A percentile compares a stretch with the other conserved stretches of the same genome.
These are phyloP conservation scores for Bacillus rossius DNA, from an alignment of 1,140 invertebrate species.

Conservation along the genomic window DNA sequence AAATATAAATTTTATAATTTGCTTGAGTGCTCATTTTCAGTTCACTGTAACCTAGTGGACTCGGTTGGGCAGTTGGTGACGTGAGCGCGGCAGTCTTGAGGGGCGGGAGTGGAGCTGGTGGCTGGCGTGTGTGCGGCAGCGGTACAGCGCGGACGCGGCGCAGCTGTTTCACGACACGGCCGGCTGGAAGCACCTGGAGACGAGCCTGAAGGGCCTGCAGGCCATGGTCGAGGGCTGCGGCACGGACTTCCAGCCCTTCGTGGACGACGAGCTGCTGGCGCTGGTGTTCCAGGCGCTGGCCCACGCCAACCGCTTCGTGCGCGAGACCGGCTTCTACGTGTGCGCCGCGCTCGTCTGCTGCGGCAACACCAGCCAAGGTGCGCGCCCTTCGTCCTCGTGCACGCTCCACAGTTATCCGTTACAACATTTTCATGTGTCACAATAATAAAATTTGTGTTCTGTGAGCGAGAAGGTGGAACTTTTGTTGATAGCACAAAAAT, in stretches of 20 bases:
- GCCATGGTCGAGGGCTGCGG: conserved; percentile 47
- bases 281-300: conserved; percentile 44
- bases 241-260: conserved; percentile 41
- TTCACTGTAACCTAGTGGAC: too few relatives aligned
- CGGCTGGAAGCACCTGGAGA: conserved; percentile 52
- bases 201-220: conserved; percentile 52
- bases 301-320: conserved; percentile 51
- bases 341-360: conserved; percentile 46
- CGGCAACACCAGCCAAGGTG: conserved; percentile 25
- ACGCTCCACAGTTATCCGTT: too few relatives aligned
- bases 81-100: too few relatives aligned
- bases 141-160: conserved; percentile 35
- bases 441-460: too few relatives aligned
- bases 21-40: too few relatives aligned
- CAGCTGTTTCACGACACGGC: conserved; percentile 52
- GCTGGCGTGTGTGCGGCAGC: conserved; percentile 25
- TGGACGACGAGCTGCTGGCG: conserved; percentile 44
- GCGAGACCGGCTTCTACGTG: conserved; percentile 51
- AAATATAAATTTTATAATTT: too few relatives aligned
- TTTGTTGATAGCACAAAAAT: too few relatives aligned
- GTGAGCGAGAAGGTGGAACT: too few relatives aligned
- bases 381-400: too few relatives aligned
- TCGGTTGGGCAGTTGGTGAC: too few relatives aligned
- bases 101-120: too few relatives aligned
- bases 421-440: too few relatives aligned